phyloP scores from a whole-genome alignment of 2,113 vertebrate species.

The Ceyx cyanopectus region DNA sequence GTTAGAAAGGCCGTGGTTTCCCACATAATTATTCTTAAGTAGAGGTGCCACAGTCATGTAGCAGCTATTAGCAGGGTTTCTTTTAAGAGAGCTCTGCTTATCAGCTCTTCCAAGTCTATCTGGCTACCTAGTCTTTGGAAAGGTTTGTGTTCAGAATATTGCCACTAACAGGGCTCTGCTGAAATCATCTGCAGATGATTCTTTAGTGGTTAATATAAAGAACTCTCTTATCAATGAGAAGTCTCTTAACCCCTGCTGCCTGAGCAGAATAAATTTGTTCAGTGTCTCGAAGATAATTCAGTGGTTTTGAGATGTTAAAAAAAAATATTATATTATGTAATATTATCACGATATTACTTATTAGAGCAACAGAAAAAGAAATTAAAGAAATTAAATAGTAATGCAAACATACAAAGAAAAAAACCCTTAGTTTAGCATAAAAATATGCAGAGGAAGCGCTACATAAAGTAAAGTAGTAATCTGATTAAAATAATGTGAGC shows the following conservation, averaged over 20 bases:
- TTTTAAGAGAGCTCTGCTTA: not conserved
- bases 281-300: not conserved
- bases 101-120: not conserved
- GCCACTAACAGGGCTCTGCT: not conserved
- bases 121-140: not conserved
- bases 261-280: not conserved
- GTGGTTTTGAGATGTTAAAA: not conserved
- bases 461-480: not conserved
- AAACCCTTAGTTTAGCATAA: not conserved
- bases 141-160: not conserved
- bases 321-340: not conserved
- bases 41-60: not conserved
- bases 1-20: not conserved
- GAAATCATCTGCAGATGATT: not conserved
- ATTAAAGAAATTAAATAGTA: not conserved
- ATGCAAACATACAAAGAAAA: not conserved
- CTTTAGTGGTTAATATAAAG: not conserved
- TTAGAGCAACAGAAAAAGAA: not conserved
- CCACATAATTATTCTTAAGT: not conserved
- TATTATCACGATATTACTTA: not conserved
- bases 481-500: not conserved
- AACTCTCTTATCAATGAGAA: constrained; percentile 39
- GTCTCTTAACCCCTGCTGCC: constrained; percentile 41
- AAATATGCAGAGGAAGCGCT: not conserved
- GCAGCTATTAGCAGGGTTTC: not conserved